Percentiles rank a stretch among this genome's conserved stretches.
These are phyloP conservation scores for Petrocephalus sullivani DNA, from an alignment of 2,797 vertebrate genomes.

Conservation along the genomic window DNA sequence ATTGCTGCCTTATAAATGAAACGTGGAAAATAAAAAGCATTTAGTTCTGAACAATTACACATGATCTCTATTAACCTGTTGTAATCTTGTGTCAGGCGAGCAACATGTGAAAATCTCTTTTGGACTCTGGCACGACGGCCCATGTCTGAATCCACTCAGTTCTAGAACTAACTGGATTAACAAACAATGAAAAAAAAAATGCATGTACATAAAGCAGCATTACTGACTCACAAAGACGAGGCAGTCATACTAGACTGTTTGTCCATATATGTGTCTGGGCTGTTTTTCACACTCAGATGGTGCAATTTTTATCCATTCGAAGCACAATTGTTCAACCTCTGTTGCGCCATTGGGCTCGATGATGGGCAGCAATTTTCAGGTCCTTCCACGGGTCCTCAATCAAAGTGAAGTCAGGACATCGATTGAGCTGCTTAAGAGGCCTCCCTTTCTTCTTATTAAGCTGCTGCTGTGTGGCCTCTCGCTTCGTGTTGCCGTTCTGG, in stretches of 20 bases:
- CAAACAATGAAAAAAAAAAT: background rate
- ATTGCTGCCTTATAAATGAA: background rate
- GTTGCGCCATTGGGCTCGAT: background rate
- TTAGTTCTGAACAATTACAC: background rate
- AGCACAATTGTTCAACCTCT: background rate
- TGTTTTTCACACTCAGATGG: background rate
- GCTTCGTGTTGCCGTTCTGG: background rate
- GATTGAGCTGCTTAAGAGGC: background rate
- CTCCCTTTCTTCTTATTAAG: background rate
- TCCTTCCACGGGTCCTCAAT: background rate
- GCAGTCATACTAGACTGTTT: background rate
- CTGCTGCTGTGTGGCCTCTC: background rate
- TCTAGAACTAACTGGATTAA: background rate
- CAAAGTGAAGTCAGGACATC: background rate
- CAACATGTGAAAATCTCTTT: background rate
- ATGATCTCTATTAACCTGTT: background rate
- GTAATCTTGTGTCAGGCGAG: background rate
- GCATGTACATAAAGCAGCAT: background rate
- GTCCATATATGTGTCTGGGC: background rate
- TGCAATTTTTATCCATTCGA: slow-evolving; percentile 6
- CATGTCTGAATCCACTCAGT: background rate
- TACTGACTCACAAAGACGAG: background rate
- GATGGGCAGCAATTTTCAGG: slow-evolving; percentile 8
- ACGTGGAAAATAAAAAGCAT: background rate
- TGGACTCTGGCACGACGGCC: background rate